phyloP scores from a whole-genome alignment of 2,888 invertebrate species.

The Ferdinandea cuprea region DNA sequence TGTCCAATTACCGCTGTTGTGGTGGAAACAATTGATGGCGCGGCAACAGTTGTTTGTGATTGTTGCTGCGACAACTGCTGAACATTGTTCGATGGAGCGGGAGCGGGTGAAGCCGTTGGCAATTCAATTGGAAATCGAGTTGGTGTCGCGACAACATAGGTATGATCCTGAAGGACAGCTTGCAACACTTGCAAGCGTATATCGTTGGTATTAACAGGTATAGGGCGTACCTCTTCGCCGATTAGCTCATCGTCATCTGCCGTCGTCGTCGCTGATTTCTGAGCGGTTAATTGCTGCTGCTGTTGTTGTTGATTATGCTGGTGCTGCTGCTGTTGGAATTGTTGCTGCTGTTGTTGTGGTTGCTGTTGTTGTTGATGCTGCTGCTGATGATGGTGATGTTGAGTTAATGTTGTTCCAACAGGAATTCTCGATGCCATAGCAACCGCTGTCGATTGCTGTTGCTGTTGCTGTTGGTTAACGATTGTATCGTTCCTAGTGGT shows the following conservation, averaged over 20 bases:
- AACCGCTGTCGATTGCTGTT: constrained; percentile 34
- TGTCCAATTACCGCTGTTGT: constrained; percentile 28
- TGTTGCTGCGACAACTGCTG: constrained; percentile 71
- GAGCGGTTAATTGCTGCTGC: constrained; percentile 37
- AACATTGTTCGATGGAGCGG: constrained; percentile 35
- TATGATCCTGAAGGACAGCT: constrained; percentile 82
- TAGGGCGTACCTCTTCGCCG: constrained; percentile 82
- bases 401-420: constrained; percentile 57
- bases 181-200: constrained; percentile 80
- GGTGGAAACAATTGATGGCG: constrained; percentile 15
- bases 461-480: constrained; percentile 51
- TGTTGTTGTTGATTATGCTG: constrained; percentile 41
- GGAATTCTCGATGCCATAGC: constrained; percentile 67
- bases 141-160: constrained; percentile 80
- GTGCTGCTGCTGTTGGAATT: constrained; percentile 1
- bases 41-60: constrained; percentile 27
- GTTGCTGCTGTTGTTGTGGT: constrained; percentile 43
- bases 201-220: constrained; percentile 81
- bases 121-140: constrained; percentile 75
- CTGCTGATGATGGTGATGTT: constrained; percentile 44
- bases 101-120: constrained; percentile 62
- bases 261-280: constrained; percentile 66
- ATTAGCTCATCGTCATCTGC: constrained; percentile 81
- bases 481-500: constrained; percentile 67
- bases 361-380: constrained; percentile 46